Base-by-base conservation (phyloP, 2,888 invertebrate genomes). In the Caenorhabditis zanzibari region DNA sequence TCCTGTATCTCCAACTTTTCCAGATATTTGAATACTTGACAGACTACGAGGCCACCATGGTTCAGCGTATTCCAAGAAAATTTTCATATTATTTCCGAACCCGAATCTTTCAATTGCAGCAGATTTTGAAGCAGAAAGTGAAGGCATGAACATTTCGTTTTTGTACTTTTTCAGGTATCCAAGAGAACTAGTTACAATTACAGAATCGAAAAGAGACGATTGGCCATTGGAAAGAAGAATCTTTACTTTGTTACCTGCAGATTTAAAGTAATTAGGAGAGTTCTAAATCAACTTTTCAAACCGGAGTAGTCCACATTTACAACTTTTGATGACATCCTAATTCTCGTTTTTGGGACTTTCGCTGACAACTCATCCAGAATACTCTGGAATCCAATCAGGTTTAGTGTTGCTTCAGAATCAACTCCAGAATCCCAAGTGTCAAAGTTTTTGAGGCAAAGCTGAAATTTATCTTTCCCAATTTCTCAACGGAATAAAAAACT, bases 171-270 rank as follows among this genome's bases (percentile, higher is more conserved):
- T 90, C 22, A 90, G 58, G 72, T 85, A 87, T 10, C 90, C 90
- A 22, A 90, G 66, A 10, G 90, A 86, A 6, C 81, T 75, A 1
- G 90, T 90, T 1, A 91, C 87, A 54, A 90, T 88, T 1, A 91
- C 88, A 54, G 75, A 72, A 66, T 90, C 88, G 59, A 82, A 89
- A 10, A 24, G 10, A 0, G 32, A 41, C 2, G 49, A 24, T 16
- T 71, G 28, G 2, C 54, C 41, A 28, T 74, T 66, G 7, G 68
- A 66, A 0, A 79, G 32, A 2, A 16, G 0, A 4, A 85, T 19
- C 32, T 56, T 26, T 14, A 82, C 58, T 38, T 49, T 58, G 16
- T 19, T 22, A 3, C 44, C 74, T 74, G 41, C 19, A 72, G 59
- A 26, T 44, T 1, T n/a, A 63, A 24, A 10, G 14, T 2, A 44